Percentiles rank a stretch among this genome's conserved stretches.
phyloP scores from a whole-genome alignment of 2,113 vertebrate species.

The Nibea albiflora region DNA sequence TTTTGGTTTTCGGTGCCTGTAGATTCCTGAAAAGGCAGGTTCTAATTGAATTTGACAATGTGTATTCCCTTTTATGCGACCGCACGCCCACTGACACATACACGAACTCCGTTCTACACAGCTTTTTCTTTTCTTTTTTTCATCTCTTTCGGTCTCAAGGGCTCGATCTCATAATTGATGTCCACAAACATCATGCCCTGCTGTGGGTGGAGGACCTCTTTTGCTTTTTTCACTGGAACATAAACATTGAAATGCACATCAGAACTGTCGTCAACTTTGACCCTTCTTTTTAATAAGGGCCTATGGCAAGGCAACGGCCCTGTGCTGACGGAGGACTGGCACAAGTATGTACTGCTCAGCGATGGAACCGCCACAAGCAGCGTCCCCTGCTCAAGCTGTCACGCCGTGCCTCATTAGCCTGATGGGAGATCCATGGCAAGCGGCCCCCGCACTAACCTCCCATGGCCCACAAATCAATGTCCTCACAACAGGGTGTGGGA shows the following conservation, averaged over 20 bases:
- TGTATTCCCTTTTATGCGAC: slow-evolving; percentile 23
- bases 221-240: slow-evolving; percentile 8
- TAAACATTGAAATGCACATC: slow-evolving; percentile 28
- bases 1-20: slow-evolving; percentile 29
- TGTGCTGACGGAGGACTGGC: slow-evolving; percentile 14
- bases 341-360: slow-evolving; percentile 42
- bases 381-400: slow-evolving; percentile 66
- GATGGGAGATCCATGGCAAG: slow-evolving; percentile 74
- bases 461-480: slow-evolving; percentile 73
- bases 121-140: slow-evolving; percentile 3
- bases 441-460: slow-evolving; percentile 61
- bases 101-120: background rate
- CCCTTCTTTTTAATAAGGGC: slow-evolving; percentile 44
- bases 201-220: background rate
- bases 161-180: slow-evolving; percentile 32
- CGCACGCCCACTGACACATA: background rate
- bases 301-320: slow-evolving; percentile 2
- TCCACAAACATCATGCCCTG: background rate
- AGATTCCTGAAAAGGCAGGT: slow-evolving; percentile 41
- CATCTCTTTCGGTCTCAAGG: background rate
- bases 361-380: slow-evolving; percentile 62
- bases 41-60: slow-evolving; percentile 53
- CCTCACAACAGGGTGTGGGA: slow-evolving; percentile 54
- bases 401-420: slow-evolving; percentile 72
- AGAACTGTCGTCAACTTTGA: slow-evolving; percentile 22